phyloP scores from a whole-genome alignment of 2,797 vertebrate genomes.

The Scleropages formosus region DNA sequence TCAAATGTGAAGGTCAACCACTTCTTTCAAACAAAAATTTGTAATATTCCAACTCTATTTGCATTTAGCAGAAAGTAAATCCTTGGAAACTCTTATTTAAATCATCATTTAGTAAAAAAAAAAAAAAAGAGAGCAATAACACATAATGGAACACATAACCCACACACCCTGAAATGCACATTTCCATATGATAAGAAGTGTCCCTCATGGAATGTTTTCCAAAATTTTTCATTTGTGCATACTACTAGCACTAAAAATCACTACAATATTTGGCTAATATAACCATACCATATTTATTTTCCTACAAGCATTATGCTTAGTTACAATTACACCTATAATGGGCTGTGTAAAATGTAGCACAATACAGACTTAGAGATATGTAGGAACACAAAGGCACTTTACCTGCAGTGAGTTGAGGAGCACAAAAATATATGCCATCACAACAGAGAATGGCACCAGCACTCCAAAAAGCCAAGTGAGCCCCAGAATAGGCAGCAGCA shows the following conservation, averaged over 20 bases:
- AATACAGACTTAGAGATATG: not conserved
- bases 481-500: conserved; percentile 75
- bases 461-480: conserved; percentile 77
- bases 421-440: conserved; percentile 75
- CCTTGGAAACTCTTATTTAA: conserved; percentile 53
- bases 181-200: conserved; percentile 30
- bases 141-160: conserved; percentile 56
- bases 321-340: not conserved
- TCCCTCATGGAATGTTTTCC: conserved; percentile 35
- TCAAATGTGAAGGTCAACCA: not conserved
- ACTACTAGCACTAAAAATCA: not conserved
- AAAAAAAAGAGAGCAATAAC: conserved; percentile 53
- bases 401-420: conserved; percentile 79
- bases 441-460: conserved; percentile 72
- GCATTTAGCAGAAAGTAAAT: conserved; percentile 51
- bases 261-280: not conserved
- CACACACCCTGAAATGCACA: conserved; percentile 25
- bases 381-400: conserved; percentile 32
- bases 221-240: conserved; percentile 25
- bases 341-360: not conserved
- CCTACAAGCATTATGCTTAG: not conserved
- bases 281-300: not conserved
- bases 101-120: conserved; percentile 38
- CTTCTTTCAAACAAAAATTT: not conserved
- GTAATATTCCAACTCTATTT: conserved; percentile 49